These are phyloP conservation scores for Amyelois transitella DNA, from an alignment of 1,140 invertebrate species.

Conservation along the genomic window DNA sequence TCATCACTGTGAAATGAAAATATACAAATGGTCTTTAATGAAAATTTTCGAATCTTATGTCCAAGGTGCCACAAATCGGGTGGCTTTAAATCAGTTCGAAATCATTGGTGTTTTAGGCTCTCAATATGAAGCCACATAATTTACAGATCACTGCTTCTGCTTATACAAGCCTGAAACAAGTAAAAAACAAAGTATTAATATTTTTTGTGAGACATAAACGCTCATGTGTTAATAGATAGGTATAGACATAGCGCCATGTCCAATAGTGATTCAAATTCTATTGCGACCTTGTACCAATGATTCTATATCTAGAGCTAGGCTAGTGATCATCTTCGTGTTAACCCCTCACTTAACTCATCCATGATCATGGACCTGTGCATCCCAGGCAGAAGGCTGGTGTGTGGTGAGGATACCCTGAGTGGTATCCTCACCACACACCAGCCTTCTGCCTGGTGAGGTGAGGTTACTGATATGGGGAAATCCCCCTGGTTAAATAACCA, in stretches of 20 bases:
- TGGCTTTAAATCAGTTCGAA: constrained; percentile 10
- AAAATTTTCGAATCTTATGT: constrained; percentile 40
- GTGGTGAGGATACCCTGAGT: no score
- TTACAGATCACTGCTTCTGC: constrained; percentile 42
- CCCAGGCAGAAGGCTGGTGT: no score
- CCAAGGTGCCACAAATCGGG: constrained; percentile 29
- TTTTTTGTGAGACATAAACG: neutral
- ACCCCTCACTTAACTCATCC: neutral
- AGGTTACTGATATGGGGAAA: no score
- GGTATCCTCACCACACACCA: no score
- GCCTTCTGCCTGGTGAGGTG: no score
- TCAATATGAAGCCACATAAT: constrained; percentile 48
- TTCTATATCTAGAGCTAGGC: neutral
- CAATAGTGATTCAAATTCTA: neutral
- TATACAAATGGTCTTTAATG: constrained; percentile 40
- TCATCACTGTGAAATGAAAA: constrained; percentile 53
- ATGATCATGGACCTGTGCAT: no score
- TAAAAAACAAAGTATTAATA: neutral
- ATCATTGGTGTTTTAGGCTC: constrained; percentile 46
- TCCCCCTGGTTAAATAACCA: neutral
- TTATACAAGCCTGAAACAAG: constrained; percentile 44
- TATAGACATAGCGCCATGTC: no score
- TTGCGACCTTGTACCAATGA: neutral
- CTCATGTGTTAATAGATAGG: neutral
- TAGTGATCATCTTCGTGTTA: neutral